phyloP scores from a whole-genome alignment of 2,888 invertebrate genomes.

The Drosophila mimica region DNA sequence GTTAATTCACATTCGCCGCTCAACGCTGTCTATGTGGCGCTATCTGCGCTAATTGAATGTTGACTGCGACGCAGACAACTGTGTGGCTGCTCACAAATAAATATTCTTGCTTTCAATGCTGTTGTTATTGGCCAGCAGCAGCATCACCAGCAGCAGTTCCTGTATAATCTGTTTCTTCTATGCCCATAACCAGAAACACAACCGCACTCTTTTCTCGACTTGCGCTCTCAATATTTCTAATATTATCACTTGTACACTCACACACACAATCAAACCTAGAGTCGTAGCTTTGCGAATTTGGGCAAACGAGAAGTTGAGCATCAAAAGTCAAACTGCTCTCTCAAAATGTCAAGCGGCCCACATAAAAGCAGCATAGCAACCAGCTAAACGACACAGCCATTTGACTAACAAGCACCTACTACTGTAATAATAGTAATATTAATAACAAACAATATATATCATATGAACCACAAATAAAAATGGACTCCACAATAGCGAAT shows the following conservation, averaged over 20 bases:
- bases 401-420: conserved; percentile 24
- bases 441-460: neutral
- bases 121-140: too few relatives aligned
- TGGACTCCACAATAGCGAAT: neutral
- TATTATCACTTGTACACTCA: conserved; percentile 29
- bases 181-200: conserved; percentile 1
- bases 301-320: conserved; percentile 15
- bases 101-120: conserved; percentile 23
- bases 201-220: conserved; percentile 6
- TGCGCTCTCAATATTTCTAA: conserved; percentile 23
- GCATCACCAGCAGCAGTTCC: neutral
- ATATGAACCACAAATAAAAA: neutral
- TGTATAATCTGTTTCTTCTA: neutral
- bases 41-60: conserved; percentile 49
- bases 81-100: conserved; percentile 6
- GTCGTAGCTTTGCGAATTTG: conserved; percentile 10
- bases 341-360: conserved; percentile 25
- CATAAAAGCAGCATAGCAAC: conserved; percentile 1
- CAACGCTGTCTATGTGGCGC: conserved; percentile 36
- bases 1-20: conserved; percentile 33
- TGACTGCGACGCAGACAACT: conserved; percentile 26
- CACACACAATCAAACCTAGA: conserved; percentile 3
- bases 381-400: conserved; percentile 11
- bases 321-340: conserved; percentile 41
- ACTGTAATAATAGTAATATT: conserved; percentile 2